Evolutionary conservation across 2,888 invertebrate species (phyloP).

Genomic region (Aphodius granarius): DNA sequence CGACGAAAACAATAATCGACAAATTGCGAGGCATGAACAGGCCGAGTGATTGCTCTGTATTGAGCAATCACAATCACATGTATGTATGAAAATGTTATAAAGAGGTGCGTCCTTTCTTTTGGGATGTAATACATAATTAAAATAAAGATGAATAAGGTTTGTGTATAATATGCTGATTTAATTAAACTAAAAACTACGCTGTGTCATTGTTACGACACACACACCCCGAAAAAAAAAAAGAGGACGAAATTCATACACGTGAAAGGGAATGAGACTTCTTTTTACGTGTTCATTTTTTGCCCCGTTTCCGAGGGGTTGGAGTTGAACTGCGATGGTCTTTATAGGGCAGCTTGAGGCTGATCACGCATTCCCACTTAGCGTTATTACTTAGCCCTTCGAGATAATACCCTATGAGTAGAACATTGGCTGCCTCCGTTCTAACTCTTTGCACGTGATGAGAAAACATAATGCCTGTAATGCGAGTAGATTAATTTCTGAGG

Average conservation of each 20-base stretch:
- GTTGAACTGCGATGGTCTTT: neutral
- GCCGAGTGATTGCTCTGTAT: neutral
- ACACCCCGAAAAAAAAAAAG: neutral
- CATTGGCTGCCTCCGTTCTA: neutral
- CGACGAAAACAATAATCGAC: neutral
- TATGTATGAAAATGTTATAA: too few relatives aligned
- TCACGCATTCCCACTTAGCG: neutral
- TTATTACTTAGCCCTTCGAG: neutral
- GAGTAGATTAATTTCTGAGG: neutral
- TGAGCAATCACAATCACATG: too few relatives aligned
- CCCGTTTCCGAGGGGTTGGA: neutral
- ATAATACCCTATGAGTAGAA: neutral
- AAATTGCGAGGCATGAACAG: neutral
- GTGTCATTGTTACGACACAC: too few relatives aligned
- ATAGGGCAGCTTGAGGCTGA: neutral
- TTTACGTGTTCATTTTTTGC: neutral
- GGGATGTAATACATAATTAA: neutral
- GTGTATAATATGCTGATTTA: neutral
- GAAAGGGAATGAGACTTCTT: neutral
- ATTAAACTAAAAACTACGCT: neutral
- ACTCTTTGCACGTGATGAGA: neutral
- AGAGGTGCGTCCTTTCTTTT: too few relatives aligned
- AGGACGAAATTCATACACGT: neutral
- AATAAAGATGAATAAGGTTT: neutral
- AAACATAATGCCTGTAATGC: neutral